phyloP scores from a whole-genome alignment of 1,140 invertebrate genomes.

The Drosophila murphyi region DNA sequence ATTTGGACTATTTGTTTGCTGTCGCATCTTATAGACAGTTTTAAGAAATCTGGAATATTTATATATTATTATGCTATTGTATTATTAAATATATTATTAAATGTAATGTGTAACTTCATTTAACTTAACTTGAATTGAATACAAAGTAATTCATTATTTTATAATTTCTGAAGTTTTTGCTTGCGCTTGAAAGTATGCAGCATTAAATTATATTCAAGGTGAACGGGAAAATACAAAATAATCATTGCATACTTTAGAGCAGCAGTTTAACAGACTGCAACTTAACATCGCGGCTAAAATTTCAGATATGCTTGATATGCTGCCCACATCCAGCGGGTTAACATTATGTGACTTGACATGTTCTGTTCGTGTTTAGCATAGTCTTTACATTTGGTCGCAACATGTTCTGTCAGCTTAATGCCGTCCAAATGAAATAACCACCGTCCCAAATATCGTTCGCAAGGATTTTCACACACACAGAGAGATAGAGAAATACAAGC shows the following conservation, averaged over 20 bases:
- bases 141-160: too few species aligned
- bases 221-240: neutral
- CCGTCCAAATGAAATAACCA: conserved; percentile 20
- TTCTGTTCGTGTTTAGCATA: conserved; percentile 6
- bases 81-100: too few species aligned
- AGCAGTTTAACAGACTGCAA: neutral
- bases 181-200: neutral
- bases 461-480: conserved; percentile 31
- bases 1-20: neutral
- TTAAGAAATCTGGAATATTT: neutral
- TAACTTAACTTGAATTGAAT: too few species aligned
- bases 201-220: neutral
- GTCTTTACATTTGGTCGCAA: conserved; percentile 11
- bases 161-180: too few species aligned
- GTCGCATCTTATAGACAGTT: neutral
- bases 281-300: neutral
- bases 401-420: conserved; percentile 19
- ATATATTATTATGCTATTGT: too few species aligned
- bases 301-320: neutral
- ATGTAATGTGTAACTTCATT: too few species aligned
- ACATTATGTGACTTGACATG: conserved; percentile 3
- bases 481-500: conserved; percentile 10
- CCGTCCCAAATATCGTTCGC: conserved; percentile 22
- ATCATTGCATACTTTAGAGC: conserved; percentile 40
- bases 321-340: conserved; percentile 8